These are phyloP conservation scores for Heterotis niloticus DNA, from an alignment of 2,113 vertebrate species.

Conservation along the genomic window DNA sequence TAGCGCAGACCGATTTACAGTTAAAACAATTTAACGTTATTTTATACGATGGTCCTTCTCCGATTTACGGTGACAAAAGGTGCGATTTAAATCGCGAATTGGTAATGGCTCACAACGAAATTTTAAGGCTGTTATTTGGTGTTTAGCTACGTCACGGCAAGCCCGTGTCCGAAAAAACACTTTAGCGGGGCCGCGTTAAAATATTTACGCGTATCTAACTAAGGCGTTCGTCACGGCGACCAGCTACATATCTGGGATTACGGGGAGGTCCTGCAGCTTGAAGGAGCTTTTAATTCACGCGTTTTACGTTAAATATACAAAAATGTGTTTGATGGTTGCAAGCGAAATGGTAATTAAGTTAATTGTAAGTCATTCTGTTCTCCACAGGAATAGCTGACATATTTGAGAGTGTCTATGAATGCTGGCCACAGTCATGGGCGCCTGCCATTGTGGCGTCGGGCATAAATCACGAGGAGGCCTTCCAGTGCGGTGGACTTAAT, in stretches of 20 bases:
- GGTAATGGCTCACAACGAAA: too few relatives aligned
- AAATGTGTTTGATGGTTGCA: constrained; percentile 8
- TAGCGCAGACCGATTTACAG: background rate
- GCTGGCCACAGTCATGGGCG: constrained; percentile 1
- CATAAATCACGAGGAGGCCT: constrained; percentile 1
- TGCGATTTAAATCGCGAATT: background rate
- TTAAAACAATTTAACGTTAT: background rate
- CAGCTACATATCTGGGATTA: background rate
- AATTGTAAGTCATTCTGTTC: background rate
- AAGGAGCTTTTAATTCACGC: background rate
- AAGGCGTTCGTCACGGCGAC: background rate
- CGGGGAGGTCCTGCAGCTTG: background rate
- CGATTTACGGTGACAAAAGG: background rate
- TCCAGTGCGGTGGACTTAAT: background rate
- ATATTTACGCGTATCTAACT: background rate
- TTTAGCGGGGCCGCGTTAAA: background rate
- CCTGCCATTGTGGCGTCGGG: background rate
- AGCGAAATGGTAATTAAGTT: constrained; percentile 7
- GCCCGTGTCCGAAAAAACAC: background rate
- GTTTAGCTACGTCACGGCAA: background rate
- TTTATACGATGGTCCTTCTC: background rate
- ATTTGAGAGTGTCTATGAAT: constrained; percentile 7
- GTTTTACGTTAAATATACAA: background rate
- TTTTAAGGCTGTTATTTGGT: background rate
- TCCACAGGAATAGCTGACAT: constrained; percentile 9